Percentiles rank a stretch among this genome's conserved stretches.
Evolutionary conservation across 2,113 vertebrate genomes (phyloP).

Genomic region (Calidris pygmaea): DNA sequence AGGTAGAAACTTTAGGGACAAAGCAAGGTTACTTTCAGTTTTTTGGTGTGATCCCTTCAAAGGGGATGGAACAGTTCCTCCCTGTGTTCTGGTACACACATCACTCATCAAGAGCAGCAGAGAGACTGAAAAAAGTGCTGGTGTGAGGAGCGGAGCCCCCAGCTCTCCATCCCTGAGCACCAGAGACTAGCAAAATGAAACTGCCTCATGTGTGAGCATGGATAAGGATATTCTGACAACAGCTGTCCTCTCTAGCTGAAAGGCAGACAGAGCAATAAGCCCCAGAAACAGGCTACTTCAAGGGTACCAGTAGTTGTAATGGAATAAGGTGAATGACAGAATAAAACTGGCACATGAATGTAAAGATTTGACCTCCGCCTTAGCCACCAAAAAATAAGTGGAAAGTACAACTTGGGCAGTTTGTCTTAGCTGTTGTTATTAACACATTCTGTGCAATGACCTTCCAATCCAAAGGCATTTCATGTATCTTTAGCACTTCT

Average conservation of each 20-base stretch:
- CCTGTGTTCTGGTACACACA: fast-evolving
- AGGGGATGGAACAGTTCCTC: background rate
- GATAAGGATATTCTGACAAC: background rate
- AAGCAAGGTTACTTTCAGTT: background rate
- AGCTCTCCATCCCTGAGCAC: fast-evolving
- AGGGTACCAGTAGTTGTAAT: background rate
- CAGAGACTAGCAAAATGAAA: background rate
- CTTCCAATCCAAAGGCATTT: slow-evolving; percentile 23
- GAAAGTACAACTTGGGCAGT: background rate
- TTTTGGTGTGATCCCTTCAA: background rate
- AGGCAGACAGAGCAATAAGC: background rate
- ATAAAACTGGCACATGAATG: background rate
- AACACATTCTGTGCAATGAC: background rate
- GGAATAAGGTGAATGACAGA: background rate
- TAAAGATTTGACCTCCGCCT: background rate
- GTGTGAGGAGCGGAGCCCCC: background rate
- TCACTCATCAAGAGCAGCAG: background rate
- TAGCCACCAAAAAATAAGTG: background rate
- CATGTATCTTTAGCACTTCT: background rate
- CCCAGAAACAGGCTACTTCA: background rate
- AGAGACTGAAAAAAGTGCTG: background rate
- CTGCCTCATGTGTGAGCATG: background rate
- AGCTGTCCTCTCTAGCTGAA: background rate
- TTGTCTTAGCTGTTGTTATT: background rate
- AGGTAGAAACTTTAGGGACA: background rate